Evolutionary conservation across 2,113 vertebrate species (phyloP).

Genomic region (Noctilio leporinus): DNA sequence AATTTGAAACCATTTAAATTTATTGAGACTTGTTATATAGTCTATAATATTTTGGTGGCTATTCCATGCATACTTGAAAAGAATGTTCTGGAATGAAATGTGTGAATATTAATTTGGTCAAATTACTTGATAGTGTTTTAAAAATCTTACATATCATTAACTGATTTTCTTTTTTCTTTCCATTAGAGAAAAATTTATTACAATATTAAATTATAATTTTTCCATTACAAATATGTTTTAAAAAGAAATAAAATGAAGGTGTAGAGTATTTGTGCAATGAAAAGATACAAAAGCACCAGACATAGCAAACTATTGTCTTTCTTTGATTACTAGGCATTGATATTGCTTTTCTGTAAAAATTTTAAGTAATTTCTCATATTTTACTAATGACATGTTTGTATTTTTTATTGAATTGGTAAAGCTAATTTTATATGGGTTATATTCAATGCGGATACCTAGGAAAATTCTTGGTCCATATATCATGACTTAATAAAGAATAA

Average conservation of each 20-base stretch:
- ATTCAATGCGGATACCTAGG: neutral
- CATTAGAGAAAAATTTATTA: neutral
- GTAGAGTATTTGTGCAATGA: neutral
- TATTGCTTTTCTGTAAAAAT: neutral
- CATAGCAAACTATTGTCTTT: neutral
- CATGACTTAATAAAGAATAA: neutral
- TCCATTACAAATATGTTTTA: neutral
- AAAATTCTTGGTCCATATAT: neutral
- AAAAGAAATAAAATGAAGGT: neutral
- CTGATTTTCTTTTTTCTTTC: neutral
- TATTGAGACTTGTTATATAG: neutral
- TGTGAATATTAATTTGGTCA: neutral
- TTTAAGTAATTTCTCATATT: neutral
- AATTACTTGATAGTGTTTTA: neutral
- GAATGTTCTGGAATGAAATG: neutral
- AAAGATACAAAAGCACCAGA: neutral
- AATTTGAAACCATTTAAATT: neutral
- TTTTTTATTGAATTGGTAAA: neutral
- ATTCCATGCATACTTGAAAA: neutral
- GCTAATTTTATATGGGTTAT: neutral
- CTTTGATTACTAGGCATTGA: neutral
- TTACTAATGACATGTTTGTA: neutral
- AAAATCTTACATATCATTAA: neutral
- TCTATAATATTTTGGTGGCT: neutral
- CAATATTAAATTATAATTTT: neutral